Evolutionary conservation across 2,113 vertebrate genomes (phyloP), one percentile per base, ranked within the genome.

Genomic region (Gorilla gorilla): DNA sequence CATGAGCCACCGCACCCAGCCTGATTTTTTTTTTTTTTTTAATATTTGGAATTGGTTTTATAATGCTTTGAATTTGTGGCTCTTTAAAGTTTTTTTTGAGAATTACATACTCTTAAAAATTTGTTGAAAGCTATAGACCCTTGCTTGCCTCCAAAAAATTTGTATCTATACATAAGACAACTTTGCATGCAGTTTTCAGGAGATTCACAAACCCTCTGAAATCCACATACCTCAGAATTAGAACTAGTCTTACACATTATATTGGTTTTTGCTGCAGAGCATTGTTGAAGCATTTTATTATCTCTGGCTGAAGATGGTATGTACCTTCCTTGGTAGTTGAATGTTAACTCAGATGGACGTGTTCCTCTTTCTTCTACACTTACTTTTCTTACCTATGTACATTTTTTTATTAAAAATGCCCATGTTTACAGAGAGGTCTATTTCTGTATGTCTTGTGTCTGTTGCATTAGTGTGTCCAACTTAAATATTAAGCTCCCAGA

Each of bases 361-460:
- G 27, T 30, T 87, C 7, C 50, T 79, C 64, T 90, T 89, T 81
- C 25, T 93, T 96, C 61, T 80, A 30, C 6, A 76, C 40, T 5
- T 76, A 35, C 40, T 7, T 55, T 89, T 68, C 59, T 83, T 55
- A 59, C 6, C 48, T 57, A 50, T 81, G 43, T 75, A 75, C 10
- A 0, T 45, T 85, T 96, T 90, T 50, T 79, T 50, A 72, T 57
- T 3, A 45, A 50, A 79, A 85, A 93, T 90, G 64, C 17, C 55
- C 72, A 5, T 43, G 64, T 90, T 90, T 85, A 82, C 93, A 93
- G 89, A 84, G 70, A 93, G 93, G 17, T 76, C 55, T 95, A 75
- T 88, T 96, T 93, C 45, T 68, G 57, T 89, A 35, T 83, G 75
- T 55, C 45, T 83, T 90, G 32, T 76, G 76, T 78, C 57, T 95